phyloP scores from a whole-genome alignment of 2,797 vertebrate genomes.

The Cyprinodon diabolis region DNA sequence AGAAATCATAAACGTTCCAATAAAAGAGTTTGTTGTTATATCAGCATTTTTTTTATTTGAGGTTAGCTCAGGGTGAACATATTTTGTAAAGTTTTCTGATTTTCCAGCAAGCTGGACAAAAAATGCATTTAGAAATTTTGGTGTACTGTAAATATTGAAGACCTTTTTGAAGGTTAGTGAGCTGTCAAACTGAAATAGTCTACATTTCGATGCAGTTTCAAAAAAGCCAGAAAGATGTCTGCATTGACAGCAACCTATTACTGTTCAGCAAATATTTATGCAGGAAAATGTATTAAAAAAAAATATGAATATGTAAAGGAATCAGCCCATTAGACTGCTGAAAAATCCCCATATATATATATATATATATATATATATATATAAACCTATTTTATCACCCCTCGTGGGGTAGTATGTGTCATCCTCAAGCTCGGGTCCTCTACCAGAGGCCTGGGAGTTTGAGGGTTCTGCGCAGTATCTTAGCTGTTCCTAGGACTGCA shows the following conservation, averaged over 20 bases:
- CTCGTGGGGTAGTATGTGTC: too few relatives aligned
- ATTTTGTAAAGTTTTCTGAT: background rate
- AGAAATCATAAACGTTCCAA: background rate
- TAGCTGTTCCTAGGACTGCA: too few relatives aligned
- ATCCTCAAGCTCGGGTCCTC: too few relatives aligned
- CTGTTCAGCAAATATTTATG: slow-evolving; percentile 1
- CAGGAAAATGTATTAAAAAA: background rate
- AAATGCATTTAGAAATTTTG: background rate
- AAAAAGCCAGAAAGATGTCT: slow-evolving; percentile 4
- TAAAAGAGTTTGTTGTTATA: background rate
- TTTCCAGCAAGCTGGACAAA: background rate
- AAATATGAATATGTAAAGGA: background rate
- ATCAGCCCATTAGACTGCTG: background rate
- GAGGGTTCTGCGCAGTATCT: too few relatives aligned
- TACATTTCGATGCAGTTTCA: background rate
- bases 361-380: too few relatives aligned
- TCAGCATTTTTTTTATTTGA: background rate
- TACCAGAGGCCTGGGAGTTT: too few relatives aligned
- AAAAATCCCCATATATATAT: background rate
- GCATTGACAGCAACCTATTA: too few relatives aligned
- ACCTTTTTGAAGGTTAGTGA: background rate
- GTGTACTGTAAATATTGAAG: background rate
- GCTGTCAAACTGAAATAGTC: background rate
- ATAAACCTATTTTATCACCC: too few relatives aligned
- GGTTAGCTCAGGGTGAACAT: background rate